A percentile compares a stretch with the other conserved stretches of the same genome.
These are phyloP conservation scores for Ophiodon elongatus DNA, from an alignment of 2,113 vertebrate genomes.

Conservation along the genomic window DNA sequence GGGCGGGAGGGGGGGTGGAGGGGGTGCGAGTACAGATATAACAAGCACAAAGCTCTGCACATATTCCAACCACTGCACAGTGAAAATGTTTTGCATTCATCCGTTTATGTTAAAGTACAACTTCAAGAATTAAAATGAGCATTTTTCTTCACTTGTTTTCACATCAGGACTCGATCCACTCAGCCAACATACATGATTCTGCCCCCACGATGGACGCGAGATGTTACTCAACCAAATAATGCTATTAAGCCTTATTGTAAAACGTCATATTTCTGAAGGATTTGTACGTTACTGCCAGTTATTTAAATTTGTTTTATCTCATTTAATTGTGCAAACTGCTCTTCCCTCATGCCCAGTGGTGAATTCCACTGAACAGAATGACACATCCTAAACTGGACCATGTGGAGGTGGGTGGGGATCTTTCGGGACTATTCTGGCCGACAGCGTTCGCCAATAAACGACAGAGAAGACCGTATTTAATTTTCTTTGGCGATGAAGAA, in stretches of 20 bases:
- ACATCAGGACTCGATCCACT: too few species aligned
- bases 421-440: slow-evolving; percentile 22
- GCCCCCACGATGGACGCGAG: too few species aligned
- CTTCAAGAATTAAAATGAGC: too few species aligned
- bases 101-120: too few species aligned
- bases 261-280: not conserved
- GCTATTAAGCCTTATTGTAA: not conserved
- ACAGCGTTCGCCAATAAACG: slow-evolving; percentile 22
- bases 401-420: slow-evolving; percentile 40
- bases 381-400: slow-evolving; percentile 44
- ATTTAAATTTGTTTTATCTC: not conserved
- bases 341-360: slow-evolving; percentile 7
- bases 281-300: not conserved
- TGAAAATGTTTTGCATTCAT: not conserved
- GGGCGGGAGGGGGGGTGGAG: slow-evolving; percentile 2
- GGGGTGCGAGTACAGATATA: slow-evolving; percentile 23
- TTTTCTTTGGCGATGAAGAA: slow-evolving; percentile 33
- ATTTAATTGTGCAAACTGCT: not conserved
- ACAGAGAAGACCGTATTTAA: slow-evolving; percentile 40
- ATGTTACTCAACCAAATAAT: too few species aligned
- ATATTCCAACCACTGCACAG: not conserved
- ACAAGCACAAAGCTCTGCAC: slow-evolving; percentile 1
- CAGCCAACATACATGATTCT: too few species aligned
- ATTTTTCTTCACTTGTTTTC: too few species aligned
- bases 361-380: slow-evolving; percentile 17